Evolutionary conservation across 1,140 invertebrate species (phyloP), one percentile per base, ranked within the genome.

Genomic region (Globodera rostochiensis): DNA sequence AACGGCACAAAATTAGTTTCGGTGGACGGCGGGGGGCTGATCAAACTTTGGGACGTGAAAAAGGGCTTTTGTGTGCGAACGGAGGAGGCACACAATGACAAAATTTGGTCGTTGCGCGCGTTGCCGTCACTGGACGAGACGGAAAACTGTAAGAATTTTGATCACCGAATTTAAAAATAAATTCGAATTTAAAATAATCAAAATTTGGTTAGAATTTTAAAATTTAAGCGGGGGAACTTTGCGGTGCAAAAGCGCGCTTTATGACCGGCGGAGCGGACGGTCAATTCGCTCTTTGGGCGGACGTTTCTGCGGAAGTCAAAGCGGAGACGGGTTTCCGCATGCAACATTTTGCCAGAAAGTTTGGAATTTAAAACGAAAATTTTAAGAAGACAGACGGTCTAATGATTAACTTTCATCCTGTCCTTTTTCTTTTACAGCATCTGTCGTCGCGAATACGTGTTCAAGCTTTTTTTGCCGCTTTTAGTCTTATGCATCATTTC

Each of bases 221-320:
- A 21, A 36, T 6, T 6, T 69, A 21, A 13, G 47, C 36, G 9
- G 64, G 36, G 1, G 36, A 36, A 36, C 36, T 60, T 77, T 4
- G 36, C 15, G n/a, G 4, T 9, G n/a, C 25, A 3, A 70, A 77
- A 80, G 77, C n/a, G 47, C 82, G 36, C 47, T 85, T 79, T 79
- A 79, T 88, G 45, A 89, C 86, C 9, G 88, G 80, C 50, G 88
- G 86, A 19, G 80, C 79, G 49, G 88, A 89, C 79, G 89, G 87
- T 53, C 74, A 75, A 46, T 80, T 90, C 49, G 74, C 84, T 36
- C 57, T 89, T 11, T 89, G 88, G 88, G 77, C 85, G 60, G 88
- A 90, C 80, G 79, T 84, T 4, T 82, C 88, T n/a, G 86, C 88
- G 70, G 81, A 88, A 46, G 77, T 80, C 45, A 69, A 71, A 21